Evolutionary conservation across 2,888 invertebrate genomes (phyloP), one percentile per base, ranked within the genome.

Genomic region (Callyntrura guangdongensis): DNA sequence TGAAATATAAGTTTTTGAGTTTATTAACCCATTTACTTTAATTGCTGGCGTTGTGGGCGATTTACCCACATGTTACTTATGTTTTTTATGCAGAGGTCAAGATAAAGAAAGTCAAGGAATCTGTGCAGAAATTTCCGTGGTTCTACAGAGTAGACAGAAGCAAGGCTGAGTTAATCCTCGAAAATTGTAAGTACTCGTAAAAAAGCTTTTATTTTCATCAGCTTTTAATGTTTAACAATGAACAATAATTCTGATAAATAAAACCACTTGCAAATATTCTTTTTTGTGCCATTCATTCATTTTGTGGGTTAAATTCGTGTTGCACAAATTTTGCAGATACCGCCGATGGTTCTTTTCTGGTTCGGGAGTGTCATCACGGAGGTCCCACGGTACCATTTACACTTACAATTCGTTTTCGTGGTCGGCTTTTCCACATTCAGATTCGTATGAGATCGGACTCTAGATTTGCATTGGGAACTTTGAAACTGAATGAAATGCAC

Each of bases 91-190:
- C 12, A 93, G 93, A 91, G 20, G 49, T 86, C 22, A 90, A 92
- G 85, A 92, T 94, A 67, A 93, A 94, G 91, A 93, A 93, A 90
- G 92, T 93, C 69, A 93, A 92, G 87, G 94, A 94, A 0, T 92
- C 93, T 2, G 61, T 94, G 11, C 93, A 93, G 79, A 93, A 93
- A 86, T 93, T 92, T 79, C 94, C 94, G 8, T 94, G 94, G 94
- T 94, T 94, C 89, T 94, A 93, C 89, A 89, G 93, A n/a, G 93
- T 93, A 22, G 94, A 94, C 85, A 88, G 94, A 82, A 93, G 88
- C 81, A 93, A 93, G 85, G 94, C 94, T 17, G 94, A 94, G 84
- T 88, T 94, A 56, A 94, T 94, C 64, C 85, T 94, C 89, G 94
- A 94, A 92, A 94, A 93, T 89, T 94, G 94, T 94, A 92, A 94